Evolutionary conservation across 1,140 invertebrate genomes (phyloP), one percentile per base, ranked within the genome.

Genomic region (Riptortus pedestris): DNA sequence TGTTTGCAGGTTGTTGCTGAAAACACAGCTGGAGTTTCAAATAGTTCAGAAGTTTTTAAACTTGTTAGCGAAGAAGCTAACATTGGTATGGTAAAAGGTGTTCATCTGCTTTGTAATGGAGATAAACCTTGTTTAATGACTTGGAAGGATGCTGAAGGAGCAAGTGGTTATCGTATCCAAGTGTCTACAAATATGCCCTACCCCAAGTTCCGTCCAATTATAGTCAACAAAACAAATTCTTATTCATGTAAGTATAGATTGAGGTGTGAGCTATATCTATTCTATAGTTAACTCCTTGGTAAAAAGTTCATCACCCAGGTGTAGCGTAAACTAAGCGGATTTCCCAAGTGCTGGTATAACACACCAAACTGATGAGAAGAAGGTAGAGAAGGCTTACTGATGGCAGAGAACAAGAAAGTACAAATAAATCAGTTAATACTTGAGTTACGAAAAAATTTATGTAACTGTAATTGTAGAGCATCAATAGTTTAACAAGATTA

Each of bases 1-100:
- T 4, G 70, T n/a, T n/a, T n/a, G n/a, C n/a, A 85, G 83, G 78
- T 90, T n/a, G 75, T 80, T 0, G 87, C 86, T 2, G 78, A 78
- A 51, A 88, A 88, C 70, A 71, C 72, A 20, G 73, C 74, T 1
- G 76, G 74, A 67, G 77, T 79, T 38, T 88, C 87, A 0, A 71
- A 74, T 22, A 63, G 28, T 52, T 69, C 68, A 16, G 26, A 63
- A 7, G 74, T 81, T 12, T 74, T 73, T n/a, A 78, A 70, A 3
- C 69, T 87, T 5, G 73, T 71, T 1, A 85, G 83, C 68, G 84
- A 86, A 66, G 73, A 79, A 11, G 79, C 82, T 0, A 80, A 83
- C 67, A 76, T 88, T 0, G 79, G 82, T 61, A 73, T 78, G 9
- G 77, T 90, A 0, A 71, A 76, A 43, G 76, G 83, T 61, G 74